Conservation (phyloP, 1,140 invertebrate genomes). For the Solenopsis invicta region DNA sequence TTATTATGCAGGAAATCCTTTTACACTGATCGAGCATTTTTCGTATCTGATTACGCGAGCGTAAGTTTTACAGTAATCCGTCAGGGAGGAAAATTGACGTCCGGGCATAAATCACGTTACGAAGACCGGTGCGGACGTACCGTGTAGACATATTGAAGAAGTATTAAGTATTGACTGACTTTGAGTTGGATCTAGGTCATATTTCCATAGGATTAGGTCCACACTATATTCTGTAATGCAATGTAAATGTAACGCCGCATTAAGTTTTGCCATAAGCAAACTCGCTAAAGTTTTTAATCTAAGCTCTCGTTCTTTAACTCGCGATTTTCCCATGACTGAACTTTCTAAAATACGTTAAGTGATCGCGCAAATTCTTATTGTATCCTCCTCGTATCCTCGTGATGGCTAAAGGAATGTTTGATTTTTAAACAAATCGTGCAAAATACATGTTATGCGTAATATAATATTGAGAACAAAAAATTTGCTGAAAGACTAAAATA, state of each 20-base stretch:
- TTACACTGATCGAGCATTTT: conserved; percentile 39
- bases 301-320: conserved; percentile 26
- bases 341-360: conserved; percentile 2
- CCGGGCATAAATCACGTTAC: conserved; percentile 39
- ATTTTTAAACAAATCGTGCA: too few species aligned
- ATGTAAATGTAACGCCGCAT: conserved; percentile 39
- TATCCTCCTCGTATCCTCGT: neutral
- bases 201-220: conserved; percentile 37
- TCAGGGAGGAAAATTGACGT: conserved; percentile 39
- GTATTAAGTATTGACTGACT: conserved; percentile 41
- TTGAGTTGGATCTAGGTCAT: conserved; percentile 32
- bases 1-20: conserved; percentile 52
- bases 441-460: too few species aligned
- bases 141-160: conserved; percentile 2
- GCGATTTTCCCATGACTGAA: neutral
- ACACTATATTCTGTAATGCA: conserved; percentile 32
- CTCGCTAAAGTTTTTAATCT: conserved; percentile 45
- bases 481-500: too few species aligned
- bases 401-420: neutral
- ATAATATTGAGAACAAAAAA: too few species aligned
- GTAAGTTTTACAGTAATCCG: conserved; percentile 38
- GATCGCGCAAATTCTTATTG: neutral
- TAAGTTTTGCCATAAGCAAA: conserved; percentile 19
- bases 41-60: conserved; percentile 43
- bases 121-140: neutral